Evolutionary conservation across 2,888 invertebrate genomes (phyloP), one percentile per base, ranked within the genome.

Genomic region (Ametastegia equiseti): DNA sequence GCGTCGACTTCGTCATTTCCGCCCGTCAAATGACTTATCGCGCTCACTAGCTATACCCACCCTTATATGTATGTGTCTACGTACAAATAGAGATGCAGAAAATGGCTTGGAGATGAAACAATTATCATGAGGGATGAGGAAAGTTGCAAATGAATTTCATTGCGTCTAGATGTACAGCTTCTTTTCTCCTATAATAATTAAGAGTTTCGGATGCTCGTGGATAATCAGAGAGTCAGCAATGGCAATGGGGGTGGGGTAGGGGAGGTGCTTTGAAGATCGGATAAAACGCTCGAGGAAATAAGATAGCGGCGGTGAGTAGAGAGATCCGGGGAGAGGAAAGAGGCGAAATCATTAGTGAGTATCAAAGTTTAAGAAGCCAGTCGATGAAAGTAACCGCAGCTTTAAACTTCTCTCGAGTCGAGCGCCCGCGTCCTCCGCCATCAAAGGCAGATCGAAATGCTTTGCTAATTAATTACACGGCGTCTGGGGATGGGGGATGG

Each of bases 1-100:
- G n/a, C n/a, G 23, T 23, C 19, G 47, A 71, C 45, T 71, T 13
- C 71, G n/a, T 71, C 47, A 71, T 71, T 71, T 71, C 71, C 47
- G 71, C 45, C 13, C 15, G 30, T 13, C 47, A 27, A 71, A 36
- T 23, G 30, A 27, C 11, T 47, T 27, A 6, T 47, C 45, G 27
- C 45, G 1, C 30, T n/a, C 4, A 71, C 13, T 45, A 15, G n/a
- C n/a, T n/a, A n/a, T n/a, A n/a, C n/a, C n/a, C n/a, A n/a, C n/a
- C n/a, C n/a, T n/a, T n/a, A n/a, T n/a, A n/a, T n/a, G n/a, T n/a
- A n/a, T n/a, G n/a, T n/a, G n/a, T n/a, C n/a, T n/a, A n/a, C n/a
- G n/a, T n/a, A n/a, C n/a, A n/a, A n/a, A n/a, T n/a, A n/a, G n/a
- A n/a, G n/a, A n/a, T 7, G 30, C 0, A 1, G 2, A 19, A 42